Evolutionary conservation across 30 jellyfish, hydroid and myxozoan species (phyloP), one percentile per base, ranked within the genome.

Genomic region (Mastigias papua): DNA sequence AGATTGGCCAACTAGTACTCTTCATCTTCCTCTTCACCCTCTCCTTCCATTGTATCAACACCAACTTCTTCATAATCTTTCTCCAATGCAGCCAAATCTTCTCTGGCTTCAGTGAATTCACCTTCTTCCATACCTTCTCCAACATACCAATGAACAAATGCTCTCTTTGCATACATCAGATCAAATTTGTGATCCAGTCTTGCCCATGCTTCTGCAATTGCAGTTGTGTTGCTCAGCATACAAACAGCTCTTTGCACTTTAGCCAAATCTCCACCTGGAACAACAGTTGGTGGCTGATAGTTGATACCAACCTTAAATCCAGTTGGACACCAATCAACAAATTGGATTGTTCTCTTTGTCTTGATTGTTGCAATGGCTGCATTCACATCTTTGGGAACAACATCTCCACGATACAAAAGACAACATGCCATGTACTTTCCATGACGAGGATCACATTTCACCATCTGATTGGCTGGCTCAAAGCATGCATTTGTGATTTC

Each of bases 91-190:
- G 99, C 98, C 98, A 93, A 78, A 76, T 93, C 98, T 71, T 93
- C 98, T 65, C 98, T 96, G 9, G 98, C 98, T 63, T 93, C 98
- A 33, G 97, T 81, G 91, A 93, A 93, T 76, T 93, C 98, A 57
- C 98, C 98, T 93, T 93, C 98, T 54, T 93, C 98, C 98, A 93
- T 93, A 83, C 98, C 98, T 61, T 93, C 98, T 63, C 98, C 98
- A 29, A 93, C 98, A 54, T 93, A 93, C 98, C 98, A 93, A 73
- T 93, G 98, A 68, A 93, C 98, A 82, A 93, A 93, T 2, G 98
- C 98, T 82, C 98, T 96, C 91, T 93, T 93, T 82, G 97, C 97
- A 73, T 88, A 93, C 97, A 93, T 89, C 76, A 93, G 88, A 85
- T 93, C 98, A 72, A 93, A 93, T 80, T 93, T 93, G 81, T 88